Base-by-base conservation (phyloP, 1,140 invertebrate species). In the Tetramorium alpestre region DNA sequence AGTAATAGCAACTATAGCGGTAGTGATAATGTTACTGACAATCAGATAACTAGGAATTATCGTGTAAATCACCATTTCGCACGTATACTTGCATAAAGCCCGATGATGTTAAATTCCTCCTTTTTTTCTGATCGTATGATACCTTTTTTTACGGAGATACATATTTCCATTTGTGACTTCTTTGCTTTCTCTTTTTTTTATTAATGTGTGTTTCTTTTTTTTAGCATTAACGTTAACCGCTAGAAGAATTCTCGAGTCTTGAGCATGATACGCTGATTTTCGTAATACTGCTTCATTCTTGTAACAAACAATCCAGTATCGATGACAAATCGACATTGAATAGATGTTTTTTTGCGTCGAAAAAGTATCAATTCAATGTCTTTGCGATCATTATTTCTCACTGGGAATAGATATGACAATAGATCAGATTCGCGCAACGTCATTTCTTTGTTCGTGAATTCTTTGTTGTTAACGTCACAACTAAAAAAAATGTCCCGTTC, bases 31-130 rank as follows among this genome's bases (percentile, higher is more conserved):
- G 22, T 78, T 90, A 87, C 72, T 87, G 64, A 89, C 76, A 87
- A 75, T 82, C 51, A 38, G 67, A 86, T 91, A 90, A 86, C 65
- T 91, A 90, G 62, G 80, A 87, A 87, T 84, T 89, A 67, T 54
- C 60, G 33, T 70, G 49, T 78, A 62, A 86, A 60, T 41, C 16
- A 80, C 8, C 44, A 18, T 89, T 51, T 25, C 56, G 77, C 58
- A 90, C 84, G 77, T 86, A 90, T 88, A 89, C 86, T 85, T 85
- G 85, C 51, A 72, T 60, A 65, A 88, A 77, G 64, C 28, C 76
- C 41, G 44, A 65, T 60, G 44, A 65, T 60, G 16, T 85, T 33
- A 62, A 54, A 76, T 51, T 58, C 49, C 41, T 64, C 10, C 4
- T 47, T 11, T 18, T 25, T 73, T 2, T n/a, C 2, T 7, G n/a